These are phyloP conservation scores for Rotaria socialis DNA, from an alignment of 2,888 invertebrate species.

Conservation along the genomic window DNA sequence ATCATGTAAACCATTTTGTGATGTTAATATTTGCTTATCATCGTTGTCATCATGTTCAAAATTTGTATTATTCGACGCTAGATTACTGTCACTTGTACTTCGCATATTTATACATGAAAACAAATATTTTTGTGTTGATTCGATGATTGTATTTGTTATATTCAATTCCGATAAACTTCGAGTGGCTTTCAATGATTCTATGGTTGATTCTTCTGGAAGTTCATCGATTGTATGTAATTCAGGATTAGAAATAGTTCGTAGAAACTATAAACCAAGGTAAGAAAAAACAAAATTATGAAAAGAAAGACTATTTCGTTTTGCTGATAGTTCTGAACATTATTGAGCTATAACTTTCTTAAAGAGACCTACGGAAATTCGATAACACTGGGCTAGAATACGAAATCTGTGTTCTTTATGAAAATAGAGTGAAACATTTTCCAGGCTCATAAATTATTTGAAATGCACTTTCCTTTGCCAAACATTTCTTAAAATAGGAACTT, in stretches of 20 bases:
- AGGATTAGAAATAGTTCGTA: slow-evolving; percentile 21
- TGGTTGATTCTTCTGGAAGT: background rate
- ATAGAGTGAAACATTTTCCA: no score
- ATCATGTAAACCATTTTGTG: background rate
- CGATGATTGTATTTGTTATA: background rate
- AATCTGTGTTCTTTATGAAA: no score
- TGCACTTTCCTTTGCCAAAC: no score
- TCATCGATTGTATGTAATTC: background rate
- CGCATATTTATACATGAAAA: background rate
- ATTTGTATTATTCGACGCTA: background rate
- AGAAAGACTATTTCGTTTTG: no score
- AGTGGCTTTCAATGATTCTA: background rate
- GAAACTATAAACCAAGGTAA: background rate
- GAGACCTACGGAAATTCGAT: no score
- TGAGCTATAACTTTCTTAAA: no score
- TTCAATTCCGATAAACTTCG: background rate
- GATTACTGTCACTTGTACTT: background rate
- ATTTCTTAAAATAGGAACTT: no score
- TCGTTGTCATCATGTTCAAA: background rate
- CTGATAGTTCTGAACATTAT: no score
- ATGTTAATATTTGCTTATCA: background rate
- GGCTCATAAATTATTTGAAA: no score
- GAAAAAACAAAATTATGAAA: no score
- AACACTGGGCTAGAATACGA: no score
- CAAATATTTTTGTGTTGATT: background rate